Evolutionary conservation across 2,888 invertebrate species (phyloP).

Genomic region (Julus scanicus): DNA sequence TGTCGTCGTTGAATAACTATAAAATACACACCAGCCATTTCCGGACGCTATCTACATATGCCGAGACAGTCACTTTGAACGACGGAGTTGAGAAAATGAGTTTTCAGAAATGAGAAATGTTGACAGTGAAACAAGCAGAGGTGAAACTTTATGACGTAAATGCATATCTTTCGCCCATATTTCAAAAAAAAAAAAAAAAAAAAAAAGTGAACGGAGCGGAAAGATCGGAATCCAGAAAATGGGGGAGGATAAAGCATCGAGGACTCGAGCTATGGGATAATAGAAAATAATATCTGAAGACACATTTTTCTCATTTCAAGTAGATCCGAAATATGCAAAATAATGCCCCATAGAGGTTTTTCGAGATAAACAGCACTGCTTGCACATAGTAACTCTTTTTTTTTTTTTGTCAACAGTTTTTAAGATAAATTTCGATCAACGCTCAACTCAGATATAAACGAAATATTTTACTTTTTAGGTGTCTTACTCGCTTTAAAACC

Average conservation of each 20-base stretch:
- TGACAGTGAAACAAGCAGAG: slow-evolving; percentile 36
- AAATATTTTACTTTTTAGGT: neutral
- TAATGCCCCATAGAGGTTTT: neutral
- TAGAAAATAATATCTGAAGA: slow-evolving; percentile 35
- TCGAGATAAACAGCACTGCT: slow-evolving; percentile 27
- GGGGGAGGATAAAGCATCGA: neutral
- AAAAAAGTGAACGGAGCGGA: neutral
- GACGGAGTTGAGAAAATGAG: slow-evolving; percentile 28
- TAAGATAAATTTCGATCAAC: slow-evolving; percentile 6
- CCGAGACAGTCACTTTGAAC: neutral
- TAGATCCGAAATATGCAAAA: neutral
- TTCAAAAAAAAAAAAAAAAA: slow-evolving; percentile 1
- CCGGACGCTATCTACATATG: neutral
- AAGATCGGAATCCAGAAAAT: slow-evolving; percentile 39
- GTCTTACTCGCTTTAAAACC: no score
- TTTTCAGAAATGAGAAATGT: slow-evolving; percentile 36
- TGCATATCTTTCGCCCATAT: slow-evolving; percentile 23
- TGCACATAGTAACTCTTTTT: neutral
- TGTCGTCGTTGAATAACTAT: slow-evolving; percentile 23
- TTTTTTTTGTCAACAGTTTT: neutral
- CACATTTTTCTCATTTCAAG: slow-evolving; percentile 30
- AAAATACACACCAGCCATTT: slow-evolving; percentile 3
- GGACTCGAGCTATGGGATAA: neutral
- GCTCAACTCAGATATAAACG: neutral
- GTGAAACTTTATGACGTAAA: slow-evolving; percentile 42